phyloP scores from a whole-genome alignment of 1,140 invertebrate species.

The Hyles vespertilio region DNA sequence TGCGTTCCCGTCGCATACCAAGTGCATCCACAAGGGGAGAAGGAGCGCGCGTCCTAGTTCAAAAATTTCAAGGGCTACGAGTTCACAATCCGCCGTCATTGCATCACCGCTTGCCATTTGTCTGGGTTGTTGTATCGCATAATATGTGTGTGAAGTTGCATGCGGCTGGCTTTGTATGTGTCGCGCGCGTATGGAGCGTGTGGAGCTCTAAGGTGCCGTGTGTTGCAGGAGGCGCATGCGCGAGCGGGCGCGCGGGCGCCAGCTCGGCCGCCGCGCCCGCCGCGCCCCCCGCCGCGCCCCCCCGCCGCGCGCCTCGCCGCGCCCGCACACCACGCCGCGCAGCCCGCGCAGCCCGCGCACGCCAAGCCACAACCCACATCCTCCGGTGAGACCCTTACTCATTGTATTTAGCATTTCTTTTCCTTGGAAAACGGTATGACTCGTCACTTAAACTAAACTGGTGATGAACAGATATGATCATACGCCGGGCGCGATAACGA shows the following conservation, averaged over 20 bases:
- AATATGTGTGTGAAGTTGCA: background rate
- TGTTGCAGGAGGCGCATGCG: background rate
- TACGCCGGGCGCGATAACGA: no score
- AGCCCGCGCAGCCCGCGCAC: slow-evolving; percentile 23
- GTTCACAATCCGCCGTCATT: slow-evolving; percentile 4
- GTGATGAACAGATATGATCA: no score
- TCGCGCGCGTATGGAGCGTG: slow-evolving; percentile 2
- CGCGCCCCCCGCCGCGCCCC: slow-evolving; percentile 55
- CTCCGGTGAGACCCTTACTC: slow-evolving; percentile 35
- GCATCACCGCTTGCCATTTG: slow-evolving; percentile 12
- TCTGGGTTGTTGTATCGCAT: background rate
- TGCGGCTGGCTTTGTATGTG: slow-evolving; percentile 7
- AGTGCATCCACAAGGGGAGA: background rate
- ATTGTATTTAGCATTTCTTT: no score
- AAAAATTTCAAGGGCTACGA: slow-evolving; percentile 49
- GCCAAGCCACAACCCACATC: slow-evolving; percentile 51
- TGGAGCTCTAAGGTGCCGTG: background rate
- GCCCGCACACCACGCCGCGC: slow-evolving; percentile 21
- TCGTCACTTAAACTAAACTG: no score
- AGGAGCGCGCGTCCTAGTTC: slow-evolving; percentile 18
- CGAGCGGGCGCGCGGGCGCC: slow-evolving; percentile 31
- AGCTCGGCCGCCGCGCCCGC: slow-evolving; percentile 44
- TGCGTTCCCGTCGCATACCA: slow-evolving; percentile 1
- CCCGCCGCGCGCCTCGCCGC: slow-evolving; percentile 21
- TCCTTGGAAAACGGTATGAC: no score